These are phyloP conservation scores for Pelosia muscerda DNA, from an alignment of 2,888 invertebrate species.

Conservation along the genomic window DNA sequence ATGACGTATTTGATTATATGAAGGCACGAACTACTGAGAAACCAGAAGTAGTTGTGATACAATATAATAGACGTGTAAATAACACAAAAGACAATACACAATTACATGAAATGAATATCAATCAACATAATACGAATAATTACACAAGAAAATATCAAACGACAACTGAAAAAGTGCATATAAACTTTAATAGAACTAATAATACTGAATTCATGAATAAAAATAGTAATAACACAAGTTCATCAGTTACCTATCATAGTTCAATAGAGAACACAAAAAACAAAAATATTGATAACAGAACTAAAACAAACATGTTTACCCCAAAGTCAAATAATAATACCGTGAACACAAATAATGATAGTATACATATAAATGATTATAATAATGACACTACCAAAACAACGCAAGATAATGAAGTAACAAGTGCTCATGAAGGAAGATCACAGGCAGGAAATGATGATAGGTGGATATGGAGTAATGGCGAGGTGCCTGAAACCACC, in stretches of 20 bases:
- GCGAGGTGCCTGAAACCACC: slow-evolving; percentile 16
- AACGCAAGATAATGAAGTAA: slow-evolving; percentile 33
- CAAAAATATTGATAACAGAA: slow-evolving; percentile 13
- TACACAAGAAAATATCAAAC: neutral
- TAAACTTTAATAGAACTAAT: neutral
- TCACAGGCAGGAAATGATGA: slow-evolving; percentile 23
- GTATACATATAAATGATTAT: neutral
- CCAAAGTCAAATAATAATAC: slow-evolving; percentile 9
- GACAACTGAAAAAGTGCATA: neutral
- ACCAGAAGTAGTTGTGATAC: neutral
- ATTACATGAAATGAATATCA: slow-evolving; percentile 28
- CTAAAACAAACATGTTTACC: slow-evolving; percentile 10
- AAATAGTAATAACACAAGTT: neutral
- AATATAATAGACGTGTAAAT: slow-evolving; percentile 6
- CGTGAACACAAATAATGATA: neutral
- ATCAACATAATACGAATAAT: slow-evolving; percentile 12
- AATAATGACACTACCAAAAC: slow-evolving; percentile 18
- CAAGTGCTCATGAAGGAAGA: slow-evolving; percentile 6
- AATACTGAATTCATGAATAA: neutral
- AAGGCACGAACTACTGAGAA: neutral
- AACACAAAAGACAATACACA: slow-evolving; percentile 21
- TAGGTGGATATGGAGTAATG: slow-evolving; percentile 44
- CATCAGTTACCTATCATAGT: slow-evolving; percentile 13
- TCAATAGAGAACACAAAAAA: neutral
- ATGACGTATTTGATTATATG: slow-evolving; percentile 1